Evolutionary conservation across 2,888 invertebrate species (phyloP), one percentile per base, ranked within the genome.

Genomic region (Pollenia amentaria): DNA sequence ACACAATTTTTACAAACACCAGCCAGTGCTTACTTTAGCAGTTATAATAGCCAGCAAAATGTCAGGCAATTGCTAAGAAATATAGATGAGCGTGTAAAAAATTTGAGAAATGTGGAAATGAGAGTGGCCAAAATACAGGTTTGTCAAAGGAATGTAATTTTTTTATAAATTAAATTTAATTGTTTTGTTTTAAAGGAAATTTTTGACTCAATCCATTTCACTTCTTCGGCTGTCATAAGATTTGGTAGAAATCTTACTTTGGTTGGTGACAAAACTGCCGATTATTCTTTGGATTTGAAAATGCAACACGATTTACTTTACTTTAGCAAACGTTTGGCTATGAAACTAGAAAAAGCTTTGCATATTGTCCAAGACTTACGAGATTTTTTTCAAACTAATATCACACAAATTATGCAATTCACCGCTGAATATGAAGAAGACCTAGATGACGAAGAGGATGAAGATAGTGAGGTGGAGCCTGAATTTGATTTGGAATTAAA

Each of bases 41-140:
- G 90, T 81, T 90, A 91, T 80, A 88, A 88, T 57, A 91, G 90
- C 79, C 91, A 92, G 48, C 91, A 91, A 65, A 92, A 92, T 88
- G 91, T 92, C 4, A 80, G 91, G 81, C 90, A 90, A 72, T 84
- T 93, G 44, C 89, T 93, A 12, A 90, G 89, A 46, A 92, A 91
- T 88, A 90, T 93, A 38, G 92, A 93, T 81, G 81, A 87, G 3
- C 90, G 91, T 48, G 84, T 93, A 55, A 91, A 90, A 69, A 91
- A 89, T 69, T 92, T 93, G 65, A 90, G 93, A 44, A 93, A 93
- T 89, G 89, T 91, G 4, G 93, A 93, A 88, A 90, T 93, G 89
- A 91, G 91, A 16, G 90, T 93, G 65, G 90, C 93, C 9, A 91
- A 91, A 46, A 92, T 93, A 79, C 93, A 93, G 90, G 93, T 93